Conservation (phyloP, 2,888 invertebrate species). For the Prosopocoilus inquinatus region DNA sequence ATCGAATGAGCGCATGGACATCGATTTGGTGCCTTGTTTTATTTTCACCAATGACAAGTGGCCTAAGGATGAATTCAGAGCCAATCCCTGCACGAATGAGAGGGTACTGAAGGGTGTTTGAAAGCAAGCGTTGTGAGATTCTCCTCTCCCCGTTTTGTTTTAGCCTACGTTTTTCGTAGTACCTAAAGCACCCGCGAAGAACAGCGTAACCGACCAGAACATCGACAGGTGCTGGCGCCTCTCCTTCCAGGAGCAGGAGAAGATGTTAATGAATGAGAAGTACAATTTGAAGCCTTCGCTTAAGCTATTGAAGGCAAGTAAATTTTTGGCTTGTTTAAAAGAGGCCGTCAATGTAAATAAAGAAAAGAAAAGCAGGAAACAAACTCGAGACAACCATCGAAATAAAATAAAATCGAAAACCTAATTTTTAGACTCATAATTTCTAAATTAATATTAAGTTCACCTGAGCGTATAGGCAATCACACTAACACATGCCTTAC, state of each 20-base stretch:
- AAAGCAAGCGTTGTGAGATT: neutral
- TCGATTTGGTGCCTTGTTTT: conserved; percentile 51
- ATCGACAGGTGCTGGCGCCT: conserved; percentile 43
- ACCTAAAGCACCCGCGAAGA: conserved; percentile 39
- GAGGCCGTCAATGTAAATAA: too few relatives aligned
- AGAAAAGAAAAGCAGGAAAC: too few relatives aligned
- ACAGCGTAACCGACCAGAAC: neutral
- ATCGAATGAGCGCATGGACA: conserved; percentile 44
- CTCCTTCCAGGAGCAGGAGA: conserved; percentile 49
- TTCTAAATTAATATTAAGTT: too few relatives aligned
- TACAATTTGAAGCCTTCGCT: conserved; percentile 41
- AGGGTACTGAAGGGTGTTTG: neutral
- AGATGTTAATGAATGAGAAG: conserved; percentile 36
- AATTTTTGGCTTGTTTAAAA: neutral
- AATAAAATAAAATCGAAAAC: too few relatives aligned
- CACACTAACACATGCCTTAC: too few relatives aligned
- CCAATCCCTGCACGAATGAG: conserved; percentile 26
- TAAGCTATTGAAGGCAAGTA: conserved; percentile 40
- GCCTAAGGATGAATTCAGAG: conserved; percentile 37
- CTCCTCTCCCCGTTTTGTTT: conserved; percentile 9
- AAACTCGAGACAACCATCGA: too few relatives aligned
- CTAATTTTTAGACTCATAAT: too few relatives aligned
- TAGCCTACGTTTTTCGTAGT: conserved; percentile 39
- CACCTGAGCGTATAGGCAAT: too few relatives aligned
- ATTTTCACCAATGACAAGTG: conserved; percentile 35